phyloP scores from a whole-genome alignment of 92 coral and sea anemone species.

The Scolanthus callimorphus region DNA sequence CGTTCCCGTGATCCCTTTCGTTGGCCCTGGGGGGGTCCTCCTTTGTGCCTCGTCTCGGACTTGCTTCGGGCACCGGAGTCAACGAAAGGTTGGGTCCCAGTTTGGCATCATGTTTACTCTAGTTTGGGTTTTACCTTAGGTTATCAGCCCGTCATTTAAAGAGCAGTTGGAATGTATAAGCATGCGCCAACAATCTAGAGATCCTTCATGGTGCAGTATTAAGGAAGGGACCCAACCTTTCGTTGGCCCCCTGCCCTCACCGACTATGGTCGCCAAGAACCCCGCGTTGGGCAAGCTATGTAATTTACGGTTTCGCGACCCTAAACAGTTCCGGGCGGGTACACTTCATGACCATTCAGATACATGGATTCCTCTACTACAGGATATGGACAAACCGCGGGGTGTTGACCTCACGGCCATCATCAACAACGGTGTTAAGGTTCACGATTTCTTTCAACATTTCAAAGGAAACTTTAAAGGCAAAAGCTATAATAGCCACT shows the following conservation, averaged over 20 bases:
- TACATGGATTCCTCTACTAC: neutral
- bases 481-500: neutral
- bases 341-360: neutral
- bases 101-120: no score
- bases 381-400: neutral
- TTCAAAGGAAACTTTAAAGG: neutral
- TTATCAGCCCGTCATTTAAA: no score
- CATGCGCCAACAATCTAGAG: no score
- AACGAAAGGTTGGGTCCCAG: slow-evolving; percentile 37
- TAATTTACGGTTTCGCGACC: slow-evolving; percentile 1
- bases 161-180: no score
- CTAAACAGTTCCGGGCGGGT: neutral
- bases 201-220: no score
- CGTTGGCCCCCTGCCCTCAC: slow-evolving; percentile 28
- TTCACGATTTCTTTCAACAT: neutral
- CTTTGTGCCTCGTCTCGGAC: slow-evolving; percentile 18
- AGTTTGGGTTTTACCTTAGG: no score
- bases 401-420: slow-evolving; percentile 8
- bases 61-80: slow-evolving; percentile 37
- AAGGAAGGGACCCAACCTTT: slow-evolving; percentile 22
- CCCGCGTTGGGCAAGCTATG: no score
- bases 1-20: no score
- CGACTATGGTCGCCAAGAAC: no score
- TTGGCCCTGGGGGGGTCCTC: slow-evolving; percentile 32
- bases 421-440: neutral